Base-by-base conservation (phyloP, 2,113 vertebrate genomes). In the Hylia prasina region DNA sequence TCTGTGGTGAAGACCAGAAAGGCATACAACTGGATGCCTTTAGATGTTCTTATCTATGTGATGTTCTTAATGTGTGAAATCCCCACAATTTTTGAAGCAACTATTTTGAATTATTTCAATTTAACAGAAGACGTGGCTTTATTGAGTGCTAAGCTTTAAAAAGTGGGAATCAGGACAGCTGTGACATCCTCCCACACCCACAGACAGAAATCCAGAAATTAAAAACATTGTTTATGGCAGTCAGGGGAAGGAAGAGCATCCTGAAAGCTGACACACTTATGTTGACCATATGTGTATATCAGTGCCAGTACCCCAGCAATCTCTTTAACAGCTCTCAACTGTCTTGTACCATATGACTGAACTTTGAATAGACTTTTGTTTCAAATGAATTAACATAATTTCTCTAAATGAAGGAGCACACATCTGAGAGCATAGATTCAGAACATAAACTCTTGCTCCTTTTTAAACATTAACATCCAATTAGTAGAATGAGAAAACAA, bases 11-110 rank as follows among this genome's bases (percentile, higher is more conserved):
- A 47, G 58, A 50, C 30, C 54, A 37, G 47, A 56, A 60, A 44
- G n/a, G 22, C 5, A 0, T 50, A 18, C 28, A 57, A 37, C 53
- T 2, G 1, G 27, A 35, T 47, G n/a, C n/a, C n/a, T n/a, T n/a
- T n/a, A n/a, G n/a, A n/a, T n/a, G n/a, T n/a, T n/a, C n/a, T n/a
- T n/a, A n/a, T n/a, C n/a, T n/a, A n/a, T n/a, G n/a, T n/a, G n/a
- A n/a, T 64, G n/a, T 39, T 54, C 58, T 40, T 77, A 73, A 68
- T 9, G 8, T 2, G 0, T 7, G 2, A 73, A 69, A 73, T 72
- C 21, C 16, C 53, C 30, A 20, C 44, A 22, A 25, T 51, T 81
- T 81, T 53, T 37, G 35, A 83, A 71, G 33, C 40, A 81, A 76
- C 25, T 68, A 8, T 72, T 76, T 89, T 80, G 8, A 86, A 70